Evolutionary conservation across 1,140 invertebrate genomes (phyloP), one percentile per base, ranked within the genome.

Genomic region (Cherax quadricarinatus): DNA sequence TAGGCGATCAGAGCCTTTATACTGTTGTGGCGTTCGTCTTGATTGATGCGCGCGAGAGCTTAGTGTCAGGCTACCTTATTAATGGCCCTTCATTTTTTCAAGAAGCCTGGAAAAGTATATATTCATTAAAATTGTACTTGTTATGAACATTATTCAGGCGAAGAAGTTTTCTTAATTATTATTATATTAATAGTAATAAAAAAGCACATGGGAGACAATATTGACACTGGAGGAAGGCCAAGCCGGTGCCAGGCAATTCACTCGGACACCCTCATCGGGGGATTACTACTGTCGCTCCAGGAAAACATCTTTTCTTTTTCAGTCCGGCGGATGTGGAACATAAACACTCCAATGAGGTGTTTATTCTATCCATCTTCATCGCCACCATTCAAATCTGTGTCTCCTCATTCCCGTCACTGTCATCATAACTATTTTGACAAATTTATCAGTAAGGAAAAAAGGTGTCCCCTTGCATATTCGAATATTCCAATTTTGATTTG

Each of bases 261-360:
- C 70, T 30, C 70, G 70, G 3, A 75, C 70, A 30, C 70, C n/a
- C 5, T 75, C 70, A 75, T 75, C 70, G n/a, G 70, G 70, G 70
- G 70, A 75, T 75, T 75, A 75, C 70, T 7, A 6, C 70, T 30
- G 6, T 41, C 30, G 30, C 30, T 7, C 5, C 6, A 21, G 70
- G 18, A 30, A 75, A 75, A 75, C n/a, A 75, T 75, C 70, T 75
- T 75, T 75, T 75, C 21, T n/a, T 75, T 75, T 30, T 30, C 24
- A 3, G 70, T 24, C 18, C 18, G 21, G n/a, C 7, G n/a, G 70
- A 24, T 75, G 70, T 75, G 5, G 66, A 30, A 24, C 70, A 75
- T 75, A 75, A 75, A 75, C 70, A 75, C 70, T 75, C 21, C 70
- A 24, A 21, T 75, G 70, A 75, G 70, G 5, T 75, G 70, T 75